A percentile compares a stretch with the other conserved stretches of the same genome.
phyloP scores from a whole-genome alignment of 2,797 vertebrate genomes.

The Peromyscus aztecus region DNA sequence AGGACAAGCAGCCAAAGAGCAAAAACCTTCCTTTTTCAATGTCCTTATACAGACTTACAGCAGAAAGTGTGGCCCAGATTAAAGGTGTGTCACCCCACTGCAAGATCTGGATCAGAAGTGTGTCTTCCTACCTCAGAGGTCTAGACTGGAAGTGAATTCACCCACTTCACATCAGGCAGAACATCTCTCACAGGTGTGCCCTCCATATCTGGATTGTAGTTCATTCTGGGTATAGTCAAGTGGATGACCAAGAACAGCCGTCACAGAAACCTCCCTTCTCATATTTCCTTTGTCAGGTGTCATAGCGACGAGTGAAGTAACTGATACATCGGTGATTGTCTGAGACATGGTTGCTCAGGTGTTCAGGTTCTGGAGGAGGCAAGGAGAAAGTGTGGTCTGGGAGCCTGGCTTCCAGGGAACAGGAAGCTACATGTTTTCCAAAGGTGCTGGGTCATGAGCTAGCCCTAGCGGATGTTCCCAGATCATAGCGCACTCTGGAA shows the following conservation, averaged over 20 bases:
- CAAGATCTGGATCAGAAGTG: no score
- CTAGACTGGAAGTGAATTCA: no score
- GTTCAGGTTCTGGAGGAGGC: not conserved
- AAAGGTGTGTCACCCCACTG: no score
- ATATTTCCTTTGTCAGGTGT: not conserved
- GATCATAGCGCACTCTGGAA: not conserved
- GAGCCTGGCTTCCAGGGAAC: not conserved
- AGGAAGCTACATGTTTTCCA: not conserved
- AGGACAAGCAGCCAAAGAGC: not conserved
- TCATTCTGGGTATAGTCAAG: no score
- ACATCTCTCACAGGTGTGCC: no score
- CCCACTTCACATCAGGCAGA: no score
- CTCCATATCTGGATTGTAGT: no score
- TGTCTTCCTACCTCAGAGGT: no score
- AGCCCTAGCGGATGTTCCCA: not conserved
- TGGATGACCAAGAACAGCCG: no score
- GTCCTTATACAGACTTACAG: not conserved
- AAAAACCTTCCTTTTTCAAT: not conserved
- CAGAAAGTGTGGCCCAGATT: no score
- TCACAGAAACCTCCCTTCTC: not conserved
- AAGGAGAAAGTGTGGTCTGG: not conserved
- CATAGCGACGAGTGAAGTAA: not conserved
- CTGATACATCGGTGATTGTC: not conserved
- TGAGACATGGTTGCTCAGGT: not conserved
- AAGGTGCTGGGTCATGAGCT: not conserved